These are phyloP conservation scores for Pseudachorutes palmiensis DNA, from an alignment of 1,140 invertebrate genomes.

Conservation along the genomic window DNA sequence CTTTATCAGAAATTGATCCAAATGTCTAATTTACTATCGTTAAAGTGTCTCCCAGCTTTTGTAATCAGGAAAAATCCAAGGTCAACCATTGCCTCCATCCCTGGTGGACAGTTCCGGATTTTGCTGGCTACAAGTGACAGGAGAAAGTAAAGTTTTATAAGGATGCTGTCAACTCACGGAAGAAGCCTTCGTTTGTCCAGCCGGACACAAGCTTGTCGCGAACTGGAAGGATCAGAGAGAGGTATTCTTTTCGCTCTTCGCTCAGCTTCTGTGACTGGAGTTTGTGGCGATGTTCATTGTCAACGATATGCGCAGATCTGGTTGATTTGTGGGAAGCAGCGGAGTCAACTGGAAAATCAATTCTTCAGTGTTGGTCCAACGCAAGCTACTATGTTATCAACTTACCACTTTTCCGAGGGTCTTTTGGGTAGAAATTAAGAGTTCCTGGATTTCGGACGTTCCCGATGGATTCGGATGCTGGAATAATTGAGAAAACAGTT, in stretches of 20 bases:
- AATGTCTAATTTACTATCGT: background rate
- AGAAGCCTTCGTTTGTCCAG: background rate
- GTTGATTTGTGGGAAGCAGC: background rate
- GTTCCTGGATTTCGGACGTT: too few relatives aligned
- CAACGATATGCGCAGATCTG: background rate
- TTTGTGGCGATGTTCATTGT: background rate
- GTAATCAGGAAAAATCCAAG: background rate
- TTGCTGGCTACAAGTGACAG: background rate
- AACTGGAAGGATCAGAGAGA: background rate
- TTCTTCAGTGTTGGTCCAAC: background rate
- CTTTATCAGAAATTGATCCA: background rate
- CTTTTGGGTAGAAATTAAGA: too few relatives aligned
- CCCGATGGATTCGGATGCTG: too few relatives aligned
- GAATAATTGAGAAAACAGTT: too few relatives aligned
- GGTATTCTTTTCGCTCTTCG: conserved; percentile 1
- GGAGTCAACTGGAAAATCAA: background rate
- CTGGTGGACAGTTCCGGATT: background rate
- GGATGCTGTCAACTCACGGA: background rate
- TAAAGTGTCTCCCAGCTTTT: background rate
- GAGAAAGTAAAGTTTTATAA: background rate
- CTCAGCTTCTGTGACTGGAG: background rate
- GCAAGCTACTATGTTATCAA: background rate
- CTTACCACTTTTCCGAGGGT: background rate
- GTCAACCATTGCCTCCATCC: background rate
- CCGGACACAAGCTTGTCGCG: background rate